Base-by-base conservation (phyloP, 1,140 invertebrate species). In the Bombus vancouverensis region DNA sequence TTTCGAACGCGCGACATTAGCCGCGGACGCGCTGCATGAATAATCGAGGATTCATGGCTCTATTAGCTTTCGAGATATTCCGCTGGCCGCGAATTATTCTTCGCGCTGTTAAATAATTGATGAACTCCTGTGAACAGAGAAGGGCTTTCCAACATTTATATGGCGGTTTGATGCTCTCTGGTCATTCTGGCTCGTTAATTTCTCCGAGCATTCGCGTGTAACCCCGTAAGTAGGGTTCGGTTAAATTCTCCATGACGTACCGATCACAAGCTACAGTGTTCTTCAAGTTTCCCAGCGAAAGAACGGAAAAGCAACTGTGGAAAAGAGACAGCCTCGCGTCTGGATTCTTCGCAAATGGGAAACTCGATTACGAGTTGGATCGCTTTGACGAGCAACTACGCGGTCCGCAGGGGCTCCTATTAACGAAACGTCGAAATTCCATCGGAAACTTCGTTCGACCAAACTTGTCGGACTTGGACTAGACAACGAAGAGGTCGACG, bases 371-470 rank as follows among this genome's bases (percentile, higher is more conserved):
- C 37, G 15, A 84, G 47, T 85, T 72, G 53, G 32, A 73, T 65
- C 82, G 66, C 68, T 85, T 85, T 80, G 83, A 85, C 83, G 68
- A 57, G 66, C 37, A 18, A 15, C 37, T 12, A 28, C 59, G 59
- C 59, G 81, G 18, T 79, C 76, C 47, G 32, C 39, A 3, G 66
- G 44, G 84, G 44, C 59, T 47, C 79, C 87, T 77, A 86, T 89
- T 89, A 89, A 77, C 87, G 83, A 85, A 74, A 88, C 85, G 85
- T 81, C 68, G 87, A 86, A 89, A 89, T 89, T 89, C 87, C 88
- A 89, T 89, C 53, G 87, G 81, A 73, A 89, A 89, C 88, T 89
- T 89, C 34, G 34, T 59, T 44, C 68, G 57, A 59, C 44, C 77
- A 65, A 78, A 79, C 83, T 86, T 75, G 78, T 74, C 32, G 78